phyloP scores from a whole-genome alignment of 2,113 vertebrate species.

The Petaurus breviceps region DNA sequence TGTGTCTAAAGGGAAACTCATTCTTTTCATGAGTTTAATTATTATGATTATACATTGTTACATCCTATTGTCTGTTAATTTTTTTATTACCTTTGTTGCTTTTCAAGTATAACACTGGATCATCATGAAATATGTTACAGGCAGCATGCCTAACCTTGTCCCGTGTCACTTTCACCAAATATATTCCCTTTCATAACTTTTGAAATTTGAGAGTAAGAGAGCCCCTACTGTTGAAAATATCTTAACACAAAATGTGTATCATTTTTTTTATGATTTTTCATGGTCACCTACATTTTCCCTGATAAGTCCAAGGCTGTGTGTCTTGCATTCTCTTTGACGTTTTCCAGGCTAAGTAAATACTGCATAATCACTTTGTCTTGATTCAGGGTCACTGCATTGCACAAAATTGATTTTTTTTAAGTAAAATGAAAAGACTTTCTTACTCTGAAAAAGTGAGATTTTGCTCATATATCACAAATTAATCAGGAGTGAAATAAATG shows the following conservation, averaged over 20 bases:
- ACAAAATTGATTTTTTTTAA: constrained; percentile 83
- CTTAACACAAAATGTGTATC: constrained; percentile 77
- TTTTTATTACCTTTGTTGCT: constrained; percentile 52
- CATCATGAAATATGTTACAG: constrained; percentile 84
- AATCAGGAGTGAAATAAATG: constrained; percentile 75
- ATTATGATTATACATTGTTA: constrained; percentile 67
- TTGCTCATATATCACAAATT: constrained; percentile 78
- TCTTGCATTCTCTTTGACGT: constrained; percentile 87
- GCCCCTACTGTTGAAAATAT: constrained; percentile 76
- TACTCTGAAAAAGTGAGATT: constrained; percentile 83
- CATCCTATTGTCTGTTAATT: constrained; percentile 59
- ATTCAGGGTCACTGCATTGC: constrained; percentile 85
- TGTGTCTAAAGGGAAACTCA: background rate
- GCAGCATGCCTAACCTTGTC: constrained; percentile 77
- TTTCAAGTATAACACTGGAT: constrained; percentile 70
- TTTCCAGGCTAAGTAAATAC: constrained; percentile 85
- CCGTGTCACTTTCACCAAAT: constrained; percentile 79
- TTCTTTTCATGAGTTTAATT: constrained; percentile 54
- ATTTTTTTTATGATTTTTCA: constrained; percentile 87
- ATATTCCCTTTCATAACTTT: constrained; percentile 70
- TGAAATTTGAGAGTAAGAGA: constrained; percentile 80
- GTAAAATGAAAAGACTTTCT: constrained; percentile 79
- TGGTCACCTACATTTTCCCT: constrained; percentile 85
- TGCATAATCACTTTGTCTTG: constrained; percentile 81
- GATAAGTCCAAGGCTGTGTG: constrained; percentile 85